Evolutionary conservation across 1,140 invertebrate genomes (phyloP).

Genomic region (Bilobella aurantiaca): DNA sequence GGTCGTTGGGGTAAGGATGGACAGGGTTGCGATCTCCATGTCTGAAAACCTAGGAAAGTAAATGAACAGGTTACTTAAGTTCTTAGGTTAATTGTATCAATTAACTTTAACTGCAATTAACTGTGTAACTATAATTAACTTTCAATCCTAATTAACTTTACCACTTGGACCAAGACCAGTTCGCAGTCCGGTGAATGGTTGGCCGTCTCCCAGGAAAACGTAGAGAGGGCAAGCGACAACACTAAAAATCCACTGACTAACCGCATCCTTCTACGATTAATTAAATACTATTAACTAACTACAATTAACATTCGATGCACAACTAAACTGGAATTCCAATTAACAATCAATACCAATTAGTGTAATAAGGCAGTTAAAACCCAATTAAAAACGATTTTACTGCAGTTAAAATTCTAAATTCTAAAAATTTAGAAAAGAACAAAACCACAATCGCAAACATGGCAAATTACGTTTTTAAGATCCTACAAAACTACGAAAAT

Average conservation of each 20-base stretch:
- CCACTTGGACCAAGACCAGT: constrained; percentile 26
- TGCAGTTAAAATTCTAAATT: too few species aligned
- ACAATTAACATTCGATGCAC: background rate
- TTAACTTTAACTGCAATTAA: background rate
- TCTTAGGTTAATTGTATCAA: background rate
- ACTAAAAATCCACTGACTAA: background rate
- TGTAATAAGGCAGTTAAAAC: too few species aligned
- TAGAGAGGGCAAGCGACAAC: background rate
- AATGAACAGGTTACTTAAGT: too few species aligned
- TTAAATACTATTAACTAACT: background rate
- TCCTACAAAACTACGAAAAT: too few species aligned
- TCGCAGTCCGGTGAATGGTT: background rate
- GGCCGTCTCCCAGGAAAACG: background rate
- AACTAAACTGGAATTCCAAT: too few species aligned
- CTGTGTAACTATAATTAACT: background rate
- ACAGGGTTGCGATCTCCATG: constrained; percentile 48
- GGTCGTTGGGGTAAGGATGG: constrained; percentile 57
- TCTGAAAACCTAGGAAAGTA: constrained; percentile 19
- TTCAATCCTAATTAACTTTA: too few species aligned
- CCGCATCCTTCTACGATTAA: background rate
- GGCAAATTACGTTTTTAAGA: too few species aligned
- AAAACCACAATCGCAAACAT: too few species aligned
- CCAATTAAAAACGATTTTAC: too few species aligned
- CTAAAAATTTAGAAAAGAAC: too few species aligned
- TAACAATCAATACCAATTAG: too few species aligned